Conservation (phyloP, 2,113 vertebrate genomes). For the Aix galericulata region DNA sequence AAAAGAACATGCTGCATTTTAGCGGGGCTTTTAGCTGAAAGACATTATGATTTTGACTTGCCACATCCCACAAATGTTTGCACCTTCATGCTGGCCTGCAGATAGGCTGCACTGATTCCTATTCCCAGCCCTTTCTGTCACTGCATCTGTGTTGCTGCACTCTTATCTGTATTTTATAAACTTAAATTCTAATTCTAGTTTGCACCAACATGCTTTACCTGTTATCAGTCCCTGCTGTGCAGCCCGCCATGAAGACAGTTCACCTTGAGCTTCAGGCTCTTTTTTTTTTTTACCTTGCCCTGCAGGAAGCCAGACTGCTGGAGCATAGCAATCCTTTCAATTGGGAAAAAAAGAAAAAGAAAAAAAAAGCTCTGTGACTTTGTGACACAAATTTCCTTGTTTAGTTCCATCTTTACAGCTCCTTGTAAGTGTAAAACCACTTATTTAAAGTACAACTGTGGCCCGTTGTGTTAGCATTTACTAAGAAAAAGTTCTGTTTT, state of each 20-base stretch:
- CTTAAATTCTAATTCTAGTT: background rate
- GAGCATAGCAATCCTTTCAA: background rate
- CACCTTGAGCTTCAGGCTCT: background rate
- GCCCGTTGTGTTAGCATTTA: background rate
- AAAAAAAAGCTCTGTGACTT: background rate
- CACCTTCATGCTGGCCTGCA: background rate
- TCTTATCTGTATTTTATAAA: background rate
- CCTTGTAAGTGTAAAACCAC: background rate
- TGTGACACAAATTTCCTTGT: background rate
- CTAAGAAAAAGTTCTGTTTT: background rate
- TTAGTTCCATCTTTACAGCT: background rate
- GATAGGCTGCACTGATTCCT: background rate
- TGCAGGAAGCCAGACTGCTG: background rate
- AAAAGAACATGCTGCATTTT: conserved; percentile 30
- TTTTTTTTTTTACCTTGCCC: background rate
- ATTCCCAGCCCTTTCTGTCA: background rate
- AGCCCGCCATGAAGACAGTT: background rate
- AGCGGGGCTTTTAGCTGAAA: background rate
- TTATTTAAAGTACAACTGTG: background rate
- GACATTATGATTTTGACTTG: conserved; percentile 4
- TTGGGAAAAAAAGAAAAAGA: background rate
- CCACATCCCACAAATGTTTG: background rate
- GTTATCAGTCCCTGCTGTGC: background rate
- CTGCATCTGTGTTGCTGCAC: background rate
- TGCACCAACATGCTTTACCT: background rate